Conservation (phyloP, 1,140 invertebrate genomes). For the Ceratosolen solmsi region DNA sequence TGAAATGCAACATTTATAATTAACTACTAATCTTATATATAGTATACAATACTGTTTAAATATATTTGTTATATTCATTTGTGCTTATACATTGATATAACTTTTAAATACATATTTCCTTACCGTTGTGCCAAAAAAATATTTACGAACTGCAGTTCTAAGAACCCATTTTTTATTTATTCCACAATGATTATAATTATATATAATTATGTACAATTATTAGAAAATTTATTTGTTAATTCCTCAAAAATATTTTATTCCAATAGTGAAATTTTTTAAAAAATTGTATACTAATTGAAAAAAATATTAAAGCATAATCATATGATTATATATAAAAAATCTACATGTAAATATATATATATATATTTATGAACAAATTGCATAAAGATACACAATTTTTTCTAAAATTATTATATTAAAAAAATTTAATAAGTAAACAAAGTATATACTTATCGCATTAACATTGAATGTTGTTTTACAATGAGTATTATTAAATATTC, state of each 20-base stretch:
- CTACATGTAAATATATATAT: background rate
- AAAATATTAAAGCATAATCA: constrained; percentile 12
- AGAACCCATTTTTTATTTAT: constrained; percentile 19
- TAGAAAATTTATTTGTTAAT: constrained; percentile 48
- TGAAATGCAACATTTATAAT: background rate
- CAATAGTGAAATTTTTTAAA: constrained; percentile 33
- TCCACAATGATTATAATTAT: constrained; percentile 35
- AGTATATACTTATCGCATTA: constrained; percentile 35
- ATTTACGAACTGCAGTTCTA: constrained; percentile 26
- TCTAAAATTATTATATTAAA: constrained; percentile 38
- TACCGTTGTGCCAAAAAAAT: constrained; percentile 59
- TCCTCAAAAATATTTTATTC: constrained; percentile 36
- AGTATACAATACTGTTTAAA: constrained; percentile 34
- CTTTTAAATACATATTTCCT: constrained; percentile 32
- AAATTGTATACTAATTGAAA: background rate
- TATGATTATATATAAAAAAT: constrained; percentile 14
- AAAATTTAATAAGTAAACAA: constrained; percentile 41
- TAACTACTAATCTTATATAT: constrained; percentile 17
- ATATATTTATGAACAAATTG: constrained; percentile 7
- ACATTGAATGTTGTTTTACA: constrained; percentile 48
- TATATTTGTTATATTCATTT: constrained; percentile 5
- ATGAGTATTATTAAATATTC: constrained; percentile 39
- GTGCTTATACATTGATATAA: background rate
- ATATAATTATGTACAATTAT: constrained; percentile 43
- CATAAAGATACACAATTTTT: constrained; percentile 46